Percentiles rank a stretch among this genome's conserved stretches.
Evolutionary conservation across 2,797 vertebrate genomes (phyloP).

Genomic region (Scolopax rusticola): DNA sequence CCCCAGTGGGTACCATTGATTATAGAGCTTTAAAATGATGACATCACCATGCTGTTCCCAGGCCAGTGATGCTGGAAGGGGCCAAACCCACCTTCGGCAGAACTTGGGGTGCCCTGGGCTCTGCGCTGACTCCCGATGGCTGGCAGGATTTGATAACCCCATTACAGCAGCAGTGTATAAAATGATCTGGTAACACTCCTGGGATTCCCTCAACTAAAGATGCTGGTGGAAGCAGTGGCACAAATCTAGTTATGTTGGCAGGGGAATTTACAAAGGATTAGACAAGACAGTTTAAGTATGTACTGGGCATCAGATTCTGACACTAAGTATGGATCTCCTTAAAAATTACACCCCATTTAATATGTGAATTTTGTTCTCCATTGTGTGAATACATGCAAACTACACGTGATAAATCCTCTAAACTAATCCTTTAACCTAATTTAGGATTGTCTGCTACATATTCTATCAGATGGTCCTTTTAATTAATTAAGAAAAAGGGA

Average conservation of each 20-base stretch:
- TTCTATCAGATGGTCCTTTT: not conserved
- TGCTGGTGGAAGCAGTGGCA: not conserved
- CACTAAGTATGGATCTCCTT: not conserved
- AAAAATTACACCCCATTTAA: not conserved
- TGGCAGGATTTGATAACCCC: not conserved
- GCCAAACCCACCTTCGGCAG: not conserved
- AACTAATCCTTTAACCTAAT: slow-evolving; percentile 20
- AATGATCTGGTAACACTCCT: not conserved
- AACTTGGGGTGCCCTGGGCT: not conserved
- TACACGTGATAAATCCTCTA: not conserved
- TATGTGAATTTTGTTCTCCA: not conserved
- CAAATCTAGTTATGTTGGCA: not conserved
- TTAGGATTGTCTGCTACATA: not conserved
- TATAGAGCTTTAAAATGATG: not conserved
- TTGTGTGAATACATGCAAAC: not conserved
- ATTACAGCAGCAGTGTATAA: not conserved
- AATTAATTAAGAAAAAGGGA: slow-evolving; percentile 7
- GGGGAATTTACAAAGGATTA: not conserved
- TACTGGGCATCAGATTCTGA: not conserved
- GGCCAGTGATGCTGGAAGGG: fast-evolving
- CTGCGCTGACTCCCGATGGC: not conserved
- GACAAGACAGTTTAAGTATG: not conserved
- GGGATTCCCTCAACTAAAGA: not conserved
- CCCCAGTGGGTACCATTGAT: not conserved
- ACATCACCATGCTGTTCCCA: not conserved